Evolutionary conservation across 92 coral and sea anemone species (phyloP).

Genomic region (Galaxea fascicularis): DNA sequence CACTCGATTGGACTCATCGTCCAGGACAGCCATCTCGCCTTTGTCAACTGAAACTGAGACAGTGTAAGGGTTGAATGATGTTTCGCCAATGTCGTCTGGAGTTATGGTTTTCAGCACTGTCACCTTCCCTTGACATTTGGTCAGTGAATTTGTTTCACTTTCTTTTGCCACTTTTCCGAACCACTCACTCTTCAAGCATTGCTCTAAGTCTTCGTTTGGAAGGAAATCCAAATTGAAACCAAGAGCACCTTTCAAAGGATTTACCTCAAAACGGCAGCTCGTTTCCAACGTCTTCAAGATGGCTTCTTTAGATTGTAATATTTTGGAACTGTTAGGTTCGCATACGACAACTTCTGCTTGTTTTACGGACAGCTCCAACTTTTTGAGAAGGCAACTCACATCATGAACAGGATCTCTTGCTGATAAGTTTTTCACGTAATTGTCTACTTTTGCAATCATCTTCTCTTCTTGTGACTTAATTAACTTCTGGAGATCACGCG

Average conservation of each 20-base stretch:
- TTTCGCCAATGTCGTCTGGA: conserved; percentile 39
- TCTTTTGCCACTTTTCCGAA: conserved; percentile 26
- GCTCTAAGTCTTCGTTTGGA: conserved; percentile 33
- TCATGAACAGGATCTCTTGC: not conserved
- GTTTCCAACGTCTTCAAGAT: conserved; percentile 13
- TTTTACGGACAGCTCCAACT: conserved; percentile 9
- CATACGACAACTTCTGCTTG: conserved; percentile 22
- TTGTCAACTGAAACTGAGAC: conserved; percentile 27
- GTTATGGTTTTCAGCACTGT: conserved; percentile 32
- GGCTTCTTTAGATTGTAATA: conserved; percentile 23
- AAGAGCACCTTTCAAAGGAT: not conserved
- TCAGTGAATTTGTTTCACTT: not conserved
- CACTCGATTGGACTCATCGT: conserved; percentile 44
- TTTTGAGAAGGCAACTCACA: not conserved
- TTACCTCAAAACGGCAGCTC: conserved; percentile 16
- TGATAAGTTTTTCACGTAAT: conserved; percentile 6
- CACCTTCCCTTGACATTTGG: not conserved
- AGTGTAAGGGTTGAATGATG: conserved; percentile 40
- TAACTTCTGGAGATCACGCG: not conserved
- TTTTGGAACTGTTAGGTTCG: conserved; percentile 9
- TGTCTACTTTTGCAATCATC: conserved; percentile 24
- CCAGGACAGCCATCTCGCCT: conserved; percentile 39
- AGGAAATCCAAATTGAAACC: conserved; percentile 17
- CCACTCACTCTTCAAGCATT: conserved; percentile 15
- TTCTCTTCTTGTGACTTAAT: conserved; percentile 17